Base-by-base conservation (phyloP, 2,888 invertebrate genomes). In the Cylloceria caligata region DNA sequence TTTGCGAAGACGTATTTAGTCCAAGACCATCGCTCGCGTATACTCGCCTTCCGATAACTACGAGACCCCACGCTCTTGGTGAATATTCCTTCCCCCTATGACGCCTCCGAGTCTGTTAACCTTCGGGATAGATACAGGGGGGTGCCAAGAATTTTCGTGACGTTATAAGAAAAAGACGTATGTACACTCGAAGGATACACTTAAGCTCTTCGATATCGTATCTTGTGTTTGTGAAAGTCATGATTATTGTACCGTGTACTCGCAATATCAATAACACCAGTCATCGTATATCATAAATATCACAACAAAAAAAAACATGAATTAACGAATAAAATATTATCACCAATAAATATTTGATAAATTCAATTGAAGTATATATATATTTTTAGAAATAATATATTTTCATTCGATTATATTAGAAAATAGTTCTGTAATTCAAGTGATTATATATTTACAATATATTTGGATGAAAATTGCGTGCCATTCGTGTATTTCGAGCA, bases 1-100 rank as follows among this genome's bases (percentile, higher is more conserved):
- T 88, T 88, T 88, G 84, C 86, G 83, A 77, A 80, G 88, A 88
- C 88, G 88, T 90, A 89, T 89, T 90, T 89, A 89, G 89, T 89
- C 87, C 87, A 88, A 88, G 87, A 88, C 81, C 87, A 84, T 79
- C 72, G 84, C 42, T 65, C 69, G 49, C 74, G 45, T 57, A 57
- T 60, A 34, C 34, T 24, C 30, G 57, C 79, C 86, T 87, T 86
- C 78, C 87, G 86, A 88, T 88, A 88, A 87, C 84, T 69, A 71
- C 81, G 65, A 16, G 36, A 39, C 55, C 39, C 55, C 42, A 45
- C 16, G 57, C n/a, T 62, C 45, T 47, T n/a, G 36, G 64, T 55
- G 49, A 21, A 7, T 60, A 13, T 52, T 57, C 3, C 45, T 39
- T 34, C 52, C 62, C 39, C 42, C 47, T 45, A 36, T 77, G 36